phyloP scores from a whole-genome alignment of 2,797 vertebrate species.

The Miichthys miiuy region DNA sequence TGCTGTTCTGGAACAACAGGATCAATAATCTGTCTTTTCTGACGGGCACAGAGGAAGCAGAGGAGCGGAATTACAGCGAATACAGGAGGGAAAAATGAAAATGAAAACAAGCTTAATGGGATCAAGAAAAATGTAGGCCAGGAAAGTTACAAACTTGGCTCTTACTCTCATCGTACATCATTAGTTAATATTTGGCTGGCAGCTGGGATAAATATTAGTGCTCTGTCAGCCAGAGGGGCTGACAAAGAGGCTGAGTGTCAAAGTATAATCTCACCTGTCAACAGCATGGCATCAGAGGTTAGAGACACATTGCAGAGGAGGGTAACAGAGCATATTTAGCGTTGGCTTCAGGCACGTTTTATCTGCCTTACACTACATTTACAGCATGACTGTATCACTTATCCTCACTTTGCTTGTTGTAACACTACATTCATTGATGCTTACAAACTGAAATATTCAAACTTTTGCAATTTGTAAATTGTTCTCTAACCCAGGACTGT shows the following conservation, averaged over 20 bases:
- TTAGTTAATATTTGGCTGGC: constrained; percentile 35
- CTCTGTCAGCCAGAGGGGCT: constrained; percentile 15
- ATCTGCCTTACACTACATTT: background rate
- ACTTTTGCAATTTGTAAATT: background rate
- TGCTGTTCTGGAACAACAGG: constrained; percentile 25
- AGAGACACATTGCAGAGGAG: constrained; percentile 3
- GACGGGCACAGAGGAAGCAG: background rate
- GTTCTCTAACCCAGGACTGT: background rate
- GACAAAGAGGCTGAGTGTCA: constrained; percentile 19
- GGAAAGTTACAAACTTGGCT: constrained; percentile 30
- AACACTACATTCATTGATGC: too few species aligned
- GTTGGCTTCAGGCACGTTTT: background rate
- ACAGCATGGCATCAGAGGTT: background rate
- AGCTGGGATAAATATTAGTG: constrained; percentile 38
- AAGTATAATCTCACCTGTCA: constrained; percentile 44
- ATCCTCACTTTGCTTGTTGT: background rate
- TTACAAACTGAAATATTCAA: background rate
- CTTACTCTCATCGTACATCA: constrained; percentile 43
- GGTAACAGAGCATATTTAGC: background rate
- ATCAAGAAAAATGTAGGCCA: constrained; percentile 5
- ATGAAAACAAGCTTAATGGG: background rate
- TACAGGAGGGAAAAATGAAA: background rate
- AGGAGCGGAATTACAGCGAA: background rate
- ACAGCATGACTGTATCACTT: background rate
- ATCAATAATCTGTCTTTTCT: constrained; percentile 54